Evolutionary conservation across 2,888 invertebrate genomes (phyloP).

Genomic region (Megamerina dolium): DNA sequence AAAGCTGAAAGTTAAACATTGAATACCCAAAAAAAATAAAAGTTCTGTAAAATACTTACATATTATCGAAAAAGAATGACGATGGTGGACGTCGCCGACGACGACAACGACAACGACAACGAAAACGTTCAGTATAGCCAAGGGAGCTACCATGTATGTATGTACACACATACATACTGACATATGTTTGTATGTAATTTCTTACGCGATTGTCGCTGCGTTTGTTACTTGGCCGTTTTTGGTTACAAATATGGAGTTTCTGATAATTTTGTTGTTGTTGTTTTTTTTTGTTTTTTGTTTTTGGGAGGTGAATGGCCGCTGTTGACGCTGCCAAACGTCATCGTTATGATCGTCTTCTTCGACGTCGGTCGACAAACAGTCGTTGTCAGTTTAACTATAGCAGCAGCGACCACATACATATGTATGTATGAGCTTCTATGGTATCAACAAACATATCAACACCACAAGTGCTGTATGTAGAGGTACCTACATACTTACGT

Average conservation of each 20-base stretch:
- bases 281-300: slow-evolving; percentile 20
- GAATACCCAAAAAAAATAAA: not conserved
- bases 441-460: slow-evolving; percentile 6
- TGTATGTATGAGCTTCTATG: slow-evolving; percentile 4
- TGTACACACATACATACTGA: no score
- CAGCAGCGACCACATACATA: not conserved
- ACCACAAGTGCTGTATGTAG: no score
- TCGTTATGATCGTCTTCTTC: slow-evolving; percentile 28
- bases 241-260: slow-evolving; percentile 17
- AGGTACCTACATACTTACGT: no score
- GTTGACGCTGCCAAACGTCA: slow-evolving; percentile 26
- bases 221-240: slow-evolving; percentile 6
- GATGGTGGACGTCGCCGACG: not conserved
- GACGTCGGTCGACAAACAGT: slow-evolving; percentile 11
- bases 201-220: slow-evolving; percentile 1
- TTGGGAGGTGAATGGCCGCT: slow-evolving; percentile 44
- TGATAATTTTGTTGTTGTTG: slow-evolving; percentile 4
- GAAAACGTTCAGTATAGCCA: no score
- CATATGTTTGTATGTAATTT: no score
- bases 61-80: not conserved
- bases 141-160: no score
- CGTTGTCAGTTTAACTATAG: not conserved
- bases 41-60: no score
- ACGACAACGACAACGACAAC: not conserved
- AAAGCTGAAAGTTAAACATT: not conserved